Conservation (phyloP, 2,113 vertebrate genomes). For the Myrmecobius fasciatus region DNA sequence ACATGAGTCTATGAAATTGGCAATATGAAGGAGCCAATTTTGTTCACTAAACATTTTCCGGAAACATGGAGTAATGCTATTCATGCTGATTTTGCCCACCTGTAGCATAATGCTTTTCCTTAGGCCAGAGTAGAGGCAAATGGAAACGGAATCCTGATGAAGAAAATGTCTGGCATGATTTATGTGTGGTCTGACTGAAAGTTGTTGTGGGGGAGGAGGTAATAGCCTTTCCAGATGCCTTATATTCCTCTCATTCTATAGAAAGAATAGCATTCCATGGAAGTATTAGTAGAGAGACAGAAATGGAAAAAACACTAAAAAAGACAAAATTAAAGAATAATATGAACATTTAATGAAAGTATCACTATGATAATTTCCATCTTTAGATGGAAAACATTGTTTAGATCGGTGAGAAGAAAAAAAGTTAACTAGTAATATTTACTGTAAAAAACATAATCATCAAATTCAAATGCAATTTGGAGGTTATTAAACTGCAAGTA, state of each 20-base stretch:
- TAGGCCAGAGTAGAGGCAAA: slow-evolving; percentile 27
- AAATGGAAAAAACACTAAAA: neutral
- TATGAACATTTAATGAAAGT: slow-evolving; percentile 26
- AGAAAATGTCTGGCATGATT: slow-evolving; percentile 62
- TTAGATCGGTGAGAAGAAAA: neutral
- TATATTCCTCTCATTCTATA: slow-evolving; percentile 46
- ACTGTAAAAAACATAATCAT: slow-evolving; percentile 13
- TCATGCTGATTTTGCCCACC: slow-evolving; percentile 60
- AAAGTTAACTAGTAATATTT: neutral
- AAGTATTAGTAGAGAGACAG: neutral
- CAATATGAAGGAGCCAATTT: slow-evolving; percentile 41
- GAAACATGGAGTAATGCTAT: slow-evolving; percentile 58
- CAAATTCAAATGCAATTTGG: neutral
- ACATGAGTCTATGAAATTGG: slow-evolving; percentile 43
- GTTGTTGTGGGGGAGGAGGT: slow-evolving; percentile 61
- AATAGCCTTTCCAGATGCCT: slow-evolving; percentile 59
- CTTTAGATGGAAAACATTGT: neutral
- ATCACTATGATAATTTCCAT: neutral
- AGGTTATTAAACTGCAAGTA: neutral
- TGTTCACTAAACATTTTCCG: slow-evolving; percentile 39
- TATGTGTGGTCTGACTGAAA: slow-evolving; percentile 67
- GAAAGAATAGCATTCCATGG: slow-evolving; percentile 29
- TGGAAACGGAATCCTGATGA: slow-evolving; percentile 55
- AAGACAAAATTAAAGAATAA: neutral
- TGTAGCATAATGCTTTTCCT: slow-evolving; percentile 55